Percentiles rank a stretch among this genome's conserved stretches.
phyloP scores from a whole-genome alignment of 92 coral and sea anemone species.

The Siderastrea radians region DNA sequence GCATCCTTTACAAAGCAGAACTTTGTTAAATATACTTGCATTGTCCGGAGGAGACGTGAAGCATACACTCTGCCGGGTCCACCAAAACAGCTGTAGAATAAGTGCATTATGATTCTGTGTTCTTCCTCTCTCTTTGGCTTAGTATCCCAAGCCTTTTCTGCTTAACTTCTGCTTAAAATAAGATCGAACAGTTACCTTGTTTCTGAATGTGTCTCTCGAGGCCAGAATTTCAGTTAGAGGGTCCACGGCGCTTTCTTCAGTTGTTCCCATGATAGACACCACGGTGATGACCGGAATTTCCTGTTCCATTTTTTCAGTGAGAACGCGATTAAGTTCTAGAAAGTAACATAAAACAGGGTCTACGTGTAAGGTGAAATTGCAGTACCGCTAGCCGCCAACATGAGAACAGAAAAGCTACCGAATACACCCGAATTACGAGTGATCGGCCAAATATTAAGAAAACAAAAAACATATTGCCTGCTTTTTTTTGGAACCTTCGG shows the following conservation, averaged over 20 bases:
- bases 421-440: background rate
- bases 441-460: too few species aligned
- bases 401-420: background rate
- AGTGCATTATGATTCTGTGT: too few species aligned
- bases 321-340: constrained; percentile 56
- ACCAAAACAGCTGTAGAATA: too few species aligned
- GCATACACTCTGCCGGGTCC: too few species aligned
- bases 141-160: too few species aligned
- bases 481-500: too few species aligned
- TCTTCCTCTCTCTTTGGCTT: too few species aligned
- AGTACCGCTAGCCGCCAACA: background rate
- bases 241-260: constrained; percentile 93
- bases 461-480: too few species aligned
- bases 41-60: too few species aligned
- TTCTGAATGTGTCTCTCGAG: constrained; percentile 68
- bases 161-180: too few species aligned
- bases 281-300: constrained; percentile 83
- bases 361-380: background rate
- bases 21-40: too few species aligned
- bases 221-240: constrained; percentile 80
- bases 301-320: constrained; percentile 57
- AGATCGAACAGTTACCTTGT: constrained; percentile 43
- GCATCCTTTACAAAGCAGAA: too few species aligned
- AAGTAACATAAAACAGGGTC: background rate
- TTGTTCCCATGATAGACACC: constrained; percentile 82